Conservation (phyloP, 2,888 invertebrate species). For the Operophtera brumata region DNA sequence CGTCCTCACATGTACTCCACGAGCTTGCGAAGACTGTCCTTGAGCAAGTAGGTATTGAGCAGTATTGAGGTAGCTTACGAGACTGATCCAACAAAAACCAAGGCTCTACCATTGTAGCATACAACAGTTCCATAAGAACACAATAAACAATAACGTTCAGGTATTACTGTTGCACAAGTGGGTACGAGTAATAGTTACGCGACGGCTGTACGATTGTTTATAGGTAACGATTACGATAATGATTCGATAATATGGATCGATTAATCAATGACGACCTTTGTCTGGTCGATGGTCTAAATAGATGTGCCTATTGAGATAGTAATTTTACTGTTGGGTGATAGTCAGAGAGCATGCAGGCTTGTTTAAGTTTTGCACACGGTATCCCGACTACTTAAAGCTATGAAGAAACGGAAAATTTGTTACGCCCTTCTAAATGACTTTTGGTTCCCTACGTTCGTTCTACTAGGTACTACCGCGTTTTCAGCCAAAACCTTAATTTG, state of each 20-base stretch:
- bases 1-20: not conserved
- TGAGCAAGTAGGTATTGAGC: too few species aligned
- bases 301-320: too few species aligned
- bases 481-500: too few species aligned
- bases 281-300: conserved; percentile 4
- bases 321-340: not conserved
- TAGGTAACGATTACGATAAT: conserved; percentile 37
- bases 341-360: too few species aligned
- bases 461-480: too few species aligned
- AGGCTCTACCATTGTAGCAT: conserved; percentile 60
- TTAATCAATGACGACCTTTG: conserved; percentile 15
- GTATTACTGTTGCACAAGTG: conserved; percentile 63
- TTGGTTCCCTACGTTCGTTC: too few species aligned
- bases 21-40: too few species aligned
- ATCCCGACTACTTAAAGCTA: too few species aligned
- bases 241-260: conserved; percentile 32
- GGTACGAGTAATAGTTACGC: conserved; percentile 47
- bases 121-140: conserved; percentile 68
- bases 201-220: conserved; percentile 52
- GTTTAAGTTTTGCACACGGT: too few species aligned
- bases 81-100: conserved; percentile 56
- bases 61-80: not conserved
- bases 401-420: too few species aligned
- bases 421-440: too few species aligned
- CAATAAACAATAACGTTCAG: conserved; percentile 78